Evolutionary conservation across 2,888 invertebrate species (phyloP).

Genomic region (Callimorpha dominula): DNA sequence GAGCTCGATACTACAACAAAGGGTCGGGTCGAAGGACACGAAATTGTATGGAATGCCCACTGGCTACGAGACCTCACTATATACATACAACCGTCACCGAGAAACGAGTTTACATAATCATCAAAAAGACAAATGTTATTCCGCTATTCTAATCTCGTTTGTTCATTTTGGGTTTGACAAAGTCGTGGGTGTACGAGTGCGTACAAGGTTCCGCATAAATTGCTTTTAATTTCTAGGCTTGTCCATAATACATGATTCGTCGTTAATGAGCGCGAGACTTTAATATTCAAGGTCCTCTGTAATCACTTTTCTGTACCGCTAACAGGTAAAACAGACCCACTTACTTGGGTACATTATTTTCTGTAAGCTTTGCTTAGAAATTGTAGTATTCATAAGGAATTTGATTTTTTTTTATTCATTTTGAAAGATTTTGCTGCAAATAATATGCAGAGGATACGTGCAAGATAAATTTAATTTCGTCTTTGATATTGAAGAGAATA

Average conservation of each 20-base stretch:
- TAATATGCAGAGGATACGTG: constrained; percentile 43
- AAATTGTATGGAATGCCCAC: constrained; percentile 43
- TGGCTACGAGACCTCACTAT: constrained; percentile 36
- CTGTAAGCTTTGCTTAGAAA: constrained; percentile 47
- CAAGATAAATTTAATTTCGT: constrained; percentile 45
- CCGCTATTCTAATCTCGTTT: constrained; percentile 18
- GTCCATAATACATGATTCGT: constrained; percentile 59
- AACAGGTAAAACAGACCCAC: constrained; percentile 44
- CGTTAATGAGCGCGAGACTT: constrained; percentile 54
- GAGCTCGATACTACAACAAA: constrained; percentile 30
- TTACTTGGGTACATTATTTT: constrained; percentile 56
- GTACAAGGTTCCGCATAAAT: constrained; percentile 52
- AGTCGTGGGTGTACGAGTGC: constrained; percentile 29
- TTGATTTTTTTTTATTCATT: constrained; percentile 53
- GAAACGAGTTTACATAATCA: constrained; percentile 37
- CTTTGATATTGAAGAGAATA: constrained; percentile 53
- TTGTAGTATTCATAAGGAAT: constrained; percentile 47
- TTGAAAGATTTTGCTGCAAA: constrained; percentile 54
- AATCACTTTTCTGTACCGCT: constrained; percentile 49
- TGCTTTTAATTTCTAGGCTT: constrained; percentile 62
- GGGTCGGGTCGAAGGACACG: constrained; percentile 34
- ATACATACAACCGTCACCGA: constrained; percentile 24
- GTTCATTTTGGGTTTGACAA: background rate
- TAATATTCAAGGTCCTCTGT: constrained; percentile 62
- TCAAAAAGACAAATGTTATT: constrained; percentile 41